Conservation (phyloP, 2,888 invertebrate genomes). For the Aleiodes alternator region DNA sequence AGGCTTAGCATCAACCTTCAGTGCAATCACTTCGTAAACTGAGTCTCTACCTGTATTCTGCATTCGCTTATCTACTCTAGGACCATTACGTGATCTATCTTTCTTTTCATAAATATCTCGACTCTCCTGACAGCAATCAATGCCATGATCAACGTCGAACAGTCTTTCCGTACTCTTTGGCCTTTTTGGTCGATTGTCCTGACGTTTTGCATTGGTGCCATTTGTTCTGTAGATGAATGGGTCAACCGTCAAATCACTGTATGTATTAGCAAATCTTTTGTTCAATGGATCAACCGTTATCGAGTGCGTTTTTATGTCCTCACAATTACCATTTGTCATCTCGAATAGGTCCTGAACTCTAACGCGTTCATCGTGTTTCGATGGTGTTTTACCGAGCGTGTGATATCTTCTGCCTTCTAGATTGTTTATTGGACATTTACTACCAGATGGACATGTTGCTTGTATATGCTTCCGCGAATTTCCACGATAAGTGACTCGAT, state of each 20-base stretch:
- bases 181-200: constrained; percentile 61
- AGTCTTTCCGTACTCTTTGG: constrained; percentile 71
- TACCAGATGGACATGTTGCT: constrained; percentile 52
- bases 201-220: constrained; percentile 60
- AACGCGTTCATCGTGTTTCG: constrained; percentile 49
- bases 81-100: constrained; percentile 54
- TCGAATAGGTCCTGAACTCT: constrained; percentile 56
- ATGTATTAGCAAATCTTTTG: constrained; percentile 58
- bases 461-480: constrained; percentile 63
- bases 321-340: constrained; percentile 59
- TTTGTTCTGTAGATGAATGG: constrained; percentile 65
- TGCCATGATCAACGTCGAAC: constrained; percentile 61
- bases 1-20: constrained; percentile 54
- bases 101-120: constrained; percentile 46
- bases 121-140: constrained; percentile 56
- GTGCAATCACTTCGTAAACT: constrained; percentile 64
- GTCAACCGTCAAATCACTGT: constrained; percentile 56
- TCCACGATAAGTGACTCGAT: constrained; percentile 67
- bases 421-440: constrained; percentile 65
- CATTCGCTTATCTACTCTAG: constrained; percentile 55
- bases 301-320: constrained; percentile 56
- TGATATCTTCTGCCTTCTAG: constrained; percentile 67
- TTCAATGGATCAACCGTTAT: constrained; percentile 57
- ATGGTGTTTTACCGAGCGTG: constrained; percentile 63
- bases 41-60: constrained; percentile 58